Evolutionary conservation across 2,113 vertebrate genomes (phyloP).

Genomic region (Xenus cinereus): DNA sequence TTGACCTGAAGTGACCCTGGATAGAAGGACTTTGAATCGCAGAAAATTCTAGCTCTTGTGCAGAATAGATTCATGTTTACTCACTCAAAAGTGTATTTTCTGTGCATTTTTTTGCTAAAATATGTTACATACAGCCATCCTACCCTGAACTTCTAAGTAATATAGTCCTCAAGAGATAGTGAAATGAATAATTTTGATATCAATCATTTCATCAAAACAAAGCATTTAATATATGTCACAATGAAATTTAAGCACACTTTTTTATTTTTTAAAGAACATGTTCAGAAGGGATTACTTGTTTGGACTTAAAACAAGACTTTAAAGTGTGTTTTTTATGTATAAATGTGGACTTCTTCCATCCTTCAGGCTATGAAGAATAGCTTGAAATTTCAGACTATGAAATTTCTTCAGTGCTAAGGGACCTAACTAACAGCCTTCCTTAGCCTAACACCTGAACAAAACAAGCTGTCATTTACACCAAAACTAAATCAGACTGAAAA

Average conservation of each 20-base stretch:
- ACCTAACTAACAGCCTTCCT: background rate
- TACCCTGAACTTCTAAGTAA: background rate
- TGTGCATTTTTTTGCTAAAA: background rate
- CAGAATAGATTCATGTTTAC: background rate
- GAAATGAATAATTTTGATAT: background rate
- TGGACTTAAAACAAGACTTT: background rate
- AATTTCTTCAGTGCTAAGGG: background rate
- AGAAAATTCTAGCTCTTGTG: background rate
- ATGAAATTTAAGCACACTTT: no score
- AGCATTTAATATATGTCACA: background rate
- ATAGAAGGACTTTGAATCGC: background rate
- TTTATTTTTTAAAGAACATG: background rate
- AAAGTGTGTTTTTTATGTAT: background rate
- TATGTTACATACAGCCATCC: rapidly evolving
- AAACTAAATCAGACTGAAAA: background rate
- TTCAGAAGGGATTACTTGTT: background rate
- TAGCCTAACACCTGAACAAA: background rate
- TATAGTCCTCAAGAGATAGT: background rate
- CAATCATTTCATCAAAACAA: background rate
- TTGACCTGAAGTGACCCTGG: background rate
- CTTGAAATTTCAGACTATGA: background rate
- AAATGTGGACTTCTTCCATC: background rate
- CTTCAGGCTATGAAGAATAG: background rate
- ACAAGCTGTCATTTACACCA: background rate
- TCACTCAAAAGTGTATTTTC: background rate